Base-by-base conservation (phyloP, 2,797 vertebrate genomes). In the Malacoraja senta region DNA sequence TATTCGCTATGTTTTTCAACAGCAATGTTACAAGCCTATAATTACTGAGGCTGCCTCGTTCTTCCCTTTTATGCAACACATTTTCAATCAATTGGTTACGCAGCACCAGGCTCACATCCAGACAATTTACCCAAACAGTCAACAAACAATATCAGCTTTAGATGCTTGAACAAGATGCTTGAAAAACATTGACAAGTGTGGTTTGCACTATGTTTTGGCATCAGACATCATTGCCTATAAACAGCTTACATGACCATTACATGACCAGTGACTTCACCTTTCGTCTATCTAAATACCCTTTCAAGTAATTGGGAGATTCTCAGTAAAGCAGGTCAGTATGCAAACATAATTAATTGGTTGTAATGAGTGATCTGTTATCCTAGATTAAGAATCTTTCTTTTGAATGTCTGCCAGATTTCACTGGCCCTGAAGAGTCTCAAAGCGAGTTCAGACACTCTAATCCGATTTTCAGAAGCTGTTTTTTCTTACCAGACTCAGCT, bases 401-500 rank as follows among this genome's bases (percentile, higher is more conserved):
- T 68, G 65, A 44, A 35, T 88, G n/a, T n/a, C 15, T 35, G 17
- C 21, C 80, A 29, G 44, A 53, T 83, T 58, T 44, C 80, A 83
- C 2, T 12, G 44, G 44, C 7, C 61, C 83, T 86, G 12, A 0
- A n/a, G 58, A 86, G n/a, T 53, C 6, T 53, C 53, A 86, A 83
- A 58, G 58, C 0, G 26, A 63, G n/a, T n/a, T 65, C 84, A 88
- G 63, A 88, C n/a, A 88, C 15, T 63, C 61, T 88, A 19, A 35
- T 35, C 6, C 1, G 8, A 10, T 21, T 68, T 68, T 88, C 15
- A 88, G 35, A 68, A 68, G 65, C 32, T 68, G 1, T 17, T 76
- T 8, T 44, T 15, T 58, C 90, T 92, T 76, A 92, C 90, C 71
- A 76, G 90, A 53, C n/a, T 92, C 29, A 8, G 53, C 90, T 53